Evolutionary conservation across 2,113 vertebrate species (phyloP), one percentile per base, ranked within the genome.

Genomic region (Numida meleagris): DNA sequence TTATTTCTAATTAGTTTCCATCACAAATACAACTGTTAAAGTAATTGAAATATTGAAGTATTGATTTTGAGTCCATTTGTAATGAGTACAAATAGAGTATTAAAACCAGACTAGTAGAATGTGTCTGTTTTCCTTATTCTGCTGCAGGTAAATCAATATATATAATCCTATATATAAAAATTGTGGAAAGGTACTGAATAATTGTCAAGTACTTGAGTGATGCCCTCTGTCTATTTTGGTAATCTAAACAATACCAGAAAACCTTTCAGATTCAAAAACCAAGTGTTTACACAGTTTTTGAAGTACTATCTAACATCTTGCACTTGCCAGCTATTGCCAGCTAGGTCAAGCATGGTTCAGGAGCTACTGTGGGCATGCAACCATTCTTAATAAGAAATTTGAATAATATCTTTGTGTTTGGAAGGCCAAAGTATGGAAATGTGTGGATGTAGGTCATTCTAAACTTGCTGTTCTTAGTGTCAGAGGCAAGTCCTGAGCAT

Each of bases 11-110:
- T 86, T 88, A 93, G 55, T 74, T 90, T 73, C 8, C 33, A 20
- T 79, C 55, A 66, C 21, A 92, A 88, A 88, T 12, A 38, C 53
- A 81, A 38, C 57, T 93, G 73, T 92, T 84, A 94, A 93, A 95
- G 87, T 90, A 90, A 82, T 76, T 74, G 46, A 93, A 75, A 77
- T 84, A 46, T 55, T 86, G 42, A 81, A 77, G 76, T 93, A 74
- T 58, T 93, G 81, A 86, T 86, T 57, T 83, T 23, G 14, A 68
- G 43, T 76, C 84, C 53, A 51, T 62, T 85, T 34, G 79, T 89
- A 87, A 51, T 48, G 38, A 85, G 53, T 68, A 87, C 27, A 72
- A 91, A 84, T 88, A 68, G 82, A 81, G 25, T 51, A 43, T 91
- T 85, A 82, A 91, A 84, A 87, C 6, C 40, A 87, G 11, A 34